Evolutionary conservation across 2,888 invertebrate species (phyloP).

Genomic region (Sesia apiformis): DNA sequence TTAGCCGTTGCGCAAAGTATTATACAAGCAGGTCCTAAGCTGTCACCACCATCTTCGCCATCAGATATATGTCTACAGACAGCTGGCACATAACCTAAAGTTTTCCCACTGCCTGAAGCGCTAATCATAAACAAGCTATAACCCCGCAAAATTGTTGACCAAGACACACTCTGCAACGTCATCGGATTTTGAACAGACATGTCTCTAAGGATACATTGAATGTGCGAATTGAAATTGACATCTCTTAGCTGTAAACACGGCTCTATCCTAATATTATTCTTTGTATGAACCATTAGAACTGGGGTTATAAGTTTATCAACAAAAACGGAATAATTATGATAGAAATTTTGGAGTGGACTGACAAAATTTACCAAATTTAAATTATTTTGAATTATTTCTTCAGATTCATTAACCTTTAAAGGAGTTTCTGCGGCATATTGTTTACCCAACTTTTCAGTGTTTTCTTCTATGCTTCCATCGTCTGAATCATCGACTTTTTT

Average conservation of each 20-base stretch:
- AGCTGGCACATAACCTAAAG: conserved; percentile 80
- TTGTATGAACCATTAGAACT: conserved; percentile 58
- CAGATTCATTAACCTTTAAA: conserved; percentile 5
- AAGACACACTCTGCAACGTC: conserved; percentile 79
- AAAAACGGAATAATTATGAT: conserved; percentile 45
- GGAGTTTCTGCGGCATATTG: not conserved
- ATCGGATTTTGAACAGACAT: conserved; percentile 50
- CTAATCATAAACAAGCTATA: conserved; percentile 79
- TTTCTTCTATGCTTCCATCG: conserved; percentile 20
- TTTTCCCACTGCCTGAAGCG: conserved; percentile 78
- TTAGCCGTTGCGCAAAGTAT: conserved; percentile 78
- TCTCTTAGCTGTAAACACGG: conserved; percentile 38
- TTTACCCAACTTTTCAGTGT: conserved; percentile 21
- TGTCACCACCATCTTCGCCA: conserved; percentile 23
- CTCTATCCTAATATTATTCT: conserved; percentile 39
- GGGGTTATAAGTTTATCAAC: conserved; percentile 57
- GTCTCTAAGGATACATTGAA: conserved; percentile 35
- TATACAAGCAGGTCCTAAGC: conserved; percentile 77
- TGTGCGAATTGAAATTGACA: conserved; percentile 39
- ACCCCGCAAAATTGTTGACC: conserved; percentile 80
- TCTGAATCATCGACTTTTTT: conserved; percentile 19
- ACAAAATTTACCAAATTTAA: conserved; percentile 23
- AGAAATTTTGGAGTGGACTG: conserved; percentile 53
- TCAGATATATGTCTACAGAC: conserved; percentile 76
- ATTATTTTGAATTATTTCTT: not conserved